These are phyloP conservation scores for Macrocentrus cingulum DNA, from an alignment of 1,140 invertebrate species.

Conservation along the genomic window DNA sequence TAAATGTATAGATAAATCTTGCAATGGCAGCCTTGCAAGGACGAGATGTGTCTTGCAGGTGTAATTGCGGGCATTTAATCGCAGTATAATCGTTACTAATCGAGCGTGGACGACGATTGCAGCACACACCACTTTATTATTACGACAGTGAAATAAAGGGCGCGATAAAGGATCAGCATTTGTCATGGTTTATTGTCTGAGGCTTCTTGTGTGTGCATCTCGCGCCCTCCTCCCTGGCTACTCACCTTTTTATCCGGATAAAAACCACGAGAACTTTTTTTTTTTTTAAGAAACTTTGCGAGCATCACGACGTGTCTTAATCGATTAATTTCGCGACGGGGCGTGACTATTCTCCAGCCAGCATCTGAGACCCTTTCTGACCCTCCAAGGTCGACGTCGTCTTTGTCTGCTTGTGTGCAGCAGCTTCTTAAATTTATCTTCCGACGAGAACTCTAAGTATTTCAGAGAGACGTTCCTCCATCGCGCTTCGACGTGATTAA, in stretches of 20 bases:
- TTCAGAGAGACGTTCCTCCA: too few species aligned
- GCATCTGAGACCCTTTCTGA: background rate
- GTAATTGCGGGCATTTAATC: slow-evolving; percentile 52
- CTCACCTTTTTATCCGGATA: background rate
- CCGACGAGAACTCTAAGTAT: too few species aligned
- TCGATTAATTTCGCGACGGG: slow-evolving; percentile 40
- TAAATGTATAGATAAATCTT: background rate
- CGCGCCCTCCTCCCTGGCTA: too few species aligned
- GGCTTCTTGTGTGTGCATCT: too few species aligned
- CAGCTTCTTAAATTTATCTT: too few species aligned
- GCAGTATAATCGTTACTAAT: slow-evolving; percentile 52
- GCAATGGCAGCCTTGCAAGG: slow-evolving; percentile 54
- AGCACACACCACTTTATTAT: slow-evolving; percentile 42
- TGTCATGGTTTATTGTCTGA: slow-evolving; percentile 33
- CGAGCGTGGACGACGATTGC: slow-evolving; percentile 49
- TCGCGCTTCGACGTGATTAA: too few species aligned
- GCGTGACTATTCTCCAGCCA: slow-evolving; percentile 31
- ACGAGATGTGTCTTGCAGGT: slow-evolving; percentile 32
- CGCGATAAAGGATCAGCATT: slow-evolving; percentile 32
- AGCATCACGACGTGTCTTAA: slow-evolving; percentile 22
- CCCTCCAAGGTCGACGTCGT: background rate
- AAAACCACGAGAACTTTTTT: background rate
- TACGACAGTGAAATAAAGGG: slow-evolving; percentile 39
- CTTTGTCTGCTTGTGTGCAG: background rate
- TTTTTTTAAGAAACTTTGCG: background rate